phyloP scores from a whole-genome alignment of 2,888 invertebrate genomes.

The Cerceris ruficornis region DNA sequence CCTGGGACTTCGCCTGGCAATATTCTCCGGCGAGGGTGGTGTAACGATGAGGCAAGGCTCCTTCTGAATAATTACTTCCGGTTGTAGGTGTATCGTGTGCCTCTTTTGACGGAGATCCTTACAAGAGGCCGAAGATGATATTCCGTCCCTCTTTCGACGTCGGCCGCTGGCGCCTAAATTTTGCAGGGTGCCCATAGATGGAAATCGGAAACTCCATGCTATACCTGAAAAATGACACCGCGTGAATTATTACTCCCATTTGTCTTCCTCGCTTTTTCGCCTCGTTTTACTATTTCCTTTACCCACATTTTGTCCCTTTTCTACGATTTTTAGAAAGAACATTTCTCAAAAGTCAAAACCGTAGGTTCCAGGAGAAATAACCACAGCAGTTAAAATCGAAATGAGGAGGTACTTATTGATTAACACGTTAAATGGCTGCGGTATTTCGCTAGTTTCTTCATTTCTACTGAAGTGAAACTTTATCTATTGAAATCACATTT shows the following conservation, averaged over 20 bases:
- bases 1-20: constrained; percentile 40
- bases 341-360: no score
- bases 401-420: neutral
- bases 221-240: constrained; percentile 66
- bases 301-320: no score
- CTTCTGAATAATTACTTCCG: constrained; percentile 70
- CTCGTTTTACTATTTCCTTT: no score
- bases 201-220: constrained; percentile 78
- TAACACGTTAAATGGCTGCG: neutral
- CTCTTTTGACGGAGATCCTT: constrained; percentile 71
- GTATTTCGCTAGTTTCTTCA: no score
- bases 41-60: constrained; percentile 71
- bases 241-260: neutral
- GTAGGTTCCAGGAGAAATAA: no score
- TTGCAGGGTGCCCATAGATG: constrained; percentile 75
- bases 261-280: neutral
- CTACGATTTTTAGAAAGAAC: no score
- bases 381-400: neutral
- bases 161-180: constrained; percentile 73
- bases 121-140: constrained; percentile 63
- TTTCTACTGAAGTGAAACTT: no score
- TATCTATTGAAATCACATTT: no score
- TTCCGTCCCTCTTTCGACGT: constrained; percentile 69
- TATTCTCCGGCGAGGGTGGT: constrained; percentile 68
- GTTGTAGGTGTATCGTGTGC: constrained; percentile 73